Evolutionary conservation across 2,888 invertebrate genomes (phyloP).

Genomic region (Meganola albula): DNA sequence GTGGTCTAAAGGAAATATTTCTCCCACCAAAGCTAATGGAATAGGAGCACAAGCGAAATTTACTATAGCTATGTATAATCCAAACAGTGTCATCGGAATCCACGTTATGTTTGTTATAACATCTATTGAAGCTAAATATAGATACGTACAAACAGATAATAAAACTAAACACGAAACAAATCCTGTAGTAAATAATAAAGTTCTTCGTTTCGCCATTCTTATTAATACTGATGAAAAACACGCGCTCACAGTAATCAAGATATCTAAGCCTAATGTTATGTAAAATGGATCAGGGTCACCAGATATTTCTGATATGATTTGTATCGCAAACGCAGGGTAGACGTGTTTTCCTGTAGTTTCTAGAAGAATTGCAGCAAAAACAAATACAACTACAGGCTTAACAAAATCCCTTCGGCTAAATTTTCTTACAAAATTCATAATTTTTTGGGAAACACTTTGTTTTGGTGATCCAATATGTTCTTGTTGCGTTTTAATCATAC

Average conservation of each 20-base stretch:
- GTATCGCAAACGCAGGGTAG: constrained; percentile 35
- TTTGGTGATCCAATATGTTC: constrained; percentile 11
- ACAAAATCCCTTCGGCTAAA: constrained; percentile 19
- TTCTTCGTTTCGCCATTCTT: constrained; percentile 27
- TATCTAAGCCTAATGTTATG: constrained; percentile 33
- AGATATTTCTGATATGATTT: constrained; percentile 33
- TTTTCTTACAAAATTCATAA: constrained; percentile 12
- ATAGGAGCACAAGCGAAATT: constrained; percentile 35
- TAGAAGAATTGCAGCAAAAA: constrained; percentile 27
- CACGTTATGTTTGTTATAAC: constrained; percentile 21
- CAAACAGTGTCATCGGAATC: constrained; percentile 28
- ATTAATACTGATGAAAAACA: constrained; percentile 22
- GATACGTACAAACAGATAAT: constrained; percentile 21
- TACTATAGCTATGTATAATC: constrained; percentile 28
- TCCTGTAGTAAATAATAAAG: constrained; percentile 37
- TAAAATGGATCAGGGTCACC: constrained; percentile 23
- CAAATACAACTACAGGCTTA: constrained; percentile 26
- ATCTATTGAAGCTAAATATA: constrained; percentile 19
- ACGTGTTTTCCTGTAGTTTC: constrained; percentile 35
- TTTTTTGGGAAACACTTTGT: background rate
- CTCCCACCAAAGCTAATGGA: constrained; percentile 32
- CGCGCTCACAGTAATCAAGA: constrained; percentile 27
- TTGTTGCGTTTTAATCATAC: constrained; percentile 34
- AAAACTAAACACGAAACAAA: constrained; percentile 24
- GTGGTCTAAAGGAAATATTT: constrained; percentile 35